Evolutionary conservation across 2,888 invertebrate species (phyloP).

Genomic region (Peribatodes rhomboidaria): DNA sequence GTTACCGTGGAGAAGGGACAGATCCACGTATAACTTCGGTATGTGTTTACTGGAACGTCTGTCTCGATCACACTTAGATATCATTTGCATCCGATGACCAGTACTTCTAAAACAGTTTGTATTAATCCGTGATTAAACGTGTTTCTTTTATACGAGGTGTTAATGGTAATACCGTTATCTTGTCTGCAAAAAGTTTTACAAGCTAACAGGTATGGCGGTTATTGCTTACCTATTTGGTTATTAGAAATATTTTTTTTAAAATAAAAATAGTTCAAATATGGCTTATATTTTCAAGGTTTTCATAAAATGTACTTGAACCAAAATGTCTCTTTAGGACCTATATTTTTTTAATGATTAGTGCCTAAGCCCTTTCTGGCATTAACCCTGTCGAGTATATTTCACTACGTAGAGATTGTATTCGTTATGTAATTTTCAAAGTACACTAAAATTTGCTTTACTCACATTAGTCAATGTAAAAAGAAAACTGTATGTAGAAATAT

Average conservation of each 20-base stretch:
- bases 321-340: too few species aligned
- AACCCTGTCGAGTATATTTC: neutral
- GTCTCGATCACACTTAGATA: constrained; percentile 57
- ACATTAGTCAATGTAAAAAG: constrained; percentile 5
- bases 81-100: constrained; percentile 66
- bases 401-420: neutral
- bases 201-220: too few species aligned
- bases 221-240: too few species aligned
- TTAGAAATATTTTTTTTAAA: too few species aligned
- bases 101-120: constrained; percentile 50
- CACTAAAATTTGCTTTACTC: neutral
- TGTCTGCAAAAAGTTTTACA: too few species aligned
- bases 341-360: neutral
- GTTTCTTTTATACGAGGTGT: too few species aligned
- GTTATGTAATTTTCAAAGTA: neutral
- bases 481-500: constrained; percentile 46
- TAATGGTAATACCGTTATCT: too few species aligned
- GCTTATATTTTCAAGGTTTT: too few species aligned
- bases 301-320: too few species aligned
- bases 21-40: constrained; percentile 91
- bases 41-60: constrained; percentile 80
- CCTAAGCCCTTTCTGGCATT: neutral
- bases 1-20: constrained; percentile 94
- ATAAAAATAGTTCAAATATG: too few species aligned
- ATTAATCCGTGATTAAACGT: too few species aligned